phyloP scores from a whole-genome alignment of 2,888 invertebrate species.

The Phaedon cochleariae region DNA sequence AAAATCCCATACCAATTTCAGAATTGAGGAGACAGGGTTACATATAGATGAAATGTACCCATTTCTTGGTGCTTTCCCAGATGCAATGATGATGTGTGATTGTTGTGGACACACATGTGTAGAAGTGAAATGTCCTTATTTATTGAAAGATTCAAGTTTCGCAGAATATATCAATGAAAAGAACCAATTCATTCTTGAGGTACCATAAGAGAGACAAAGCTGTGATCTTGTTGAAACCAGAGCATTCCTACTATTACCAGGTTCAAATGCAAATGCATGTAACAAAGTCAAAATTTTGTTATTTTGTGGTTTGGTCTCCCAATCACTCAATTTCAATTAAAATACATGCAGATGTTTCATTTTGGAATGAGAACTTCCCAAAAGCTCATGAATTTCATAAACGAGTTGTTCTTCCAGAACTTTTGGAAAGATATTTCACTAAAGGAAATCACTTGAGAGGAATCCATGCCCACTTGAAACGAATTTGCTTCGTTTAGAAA shows the following conservation, averaged over 20 bases:
- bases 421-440: constrained; percentile 5
- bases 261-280: neutral
- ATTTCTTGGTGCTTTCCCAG: too few species aligned
- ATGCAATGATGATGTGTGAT: too few species aligned
- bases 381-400: constrained; percentile 5
- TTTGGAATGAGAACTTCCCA: neutral
- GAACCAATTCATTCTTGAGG: neutral
- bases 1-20: too few species aligned
- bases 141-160: neutral
- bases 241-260: too few species aligned
- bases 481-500: neutral
- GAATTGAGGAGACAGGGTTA: too few species aligned
- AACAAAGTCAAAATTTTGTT: neutral
- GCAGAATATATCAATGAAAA: too few species aligned
- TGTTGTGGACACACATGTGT: too few species aligned
- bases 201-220: neutral
- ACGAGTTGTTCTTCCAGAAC: constrained; percentile 5
- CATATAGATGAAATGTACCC: too few species aligned
- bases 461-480: neutral
- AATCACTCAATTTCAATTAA: neutral
- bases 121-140: too few species aligned
- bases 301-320: neutral
- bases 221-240: neutral
- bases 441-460: neutral
- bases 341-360: too few species aligned